Percentiles rank a stretch among this genome's conserved stretches.
Conservation (phyloP, 2,888 invertebrate genomes). For the Sericinus montela region DNA sequence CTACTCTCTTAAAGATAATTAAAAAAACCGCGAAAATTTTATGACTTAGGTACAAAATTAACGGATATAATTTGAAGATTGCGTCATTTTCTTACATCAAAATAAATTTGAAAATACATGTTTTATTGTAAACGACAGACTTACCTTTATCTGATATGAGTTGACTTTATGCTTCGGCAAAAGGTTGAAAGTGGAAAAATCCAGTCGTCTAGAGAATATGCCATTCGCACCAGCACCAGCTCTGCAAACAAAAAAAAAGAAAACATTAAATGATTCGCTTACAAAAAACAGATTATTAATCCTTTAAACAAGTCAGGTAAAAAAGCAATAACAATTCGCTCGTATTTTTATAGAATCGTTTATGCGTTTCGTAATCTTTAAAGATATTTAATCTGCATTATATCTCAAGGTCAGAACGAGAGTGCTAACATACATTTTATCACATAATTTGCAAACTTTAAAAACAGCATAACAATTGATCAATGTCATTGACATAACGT, state of each 20-base stretch:
- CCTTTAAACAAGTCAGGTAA: not conserved
- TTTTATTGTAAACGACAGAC: constrained; percentile 33
- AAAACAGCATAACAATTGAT: not conserved
- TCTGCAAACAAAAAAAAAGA: constrained; percentile 73
- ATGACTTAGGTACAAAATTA: too few species aligned
- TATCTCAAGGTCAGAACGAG: too few species aligned
- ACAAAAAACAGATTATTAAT: not conserved
- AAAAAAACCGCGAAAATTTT: too few species aligned
- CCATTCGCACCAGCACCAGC: constrained; percentile 93
- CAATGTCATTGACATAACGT: too few species aligned
- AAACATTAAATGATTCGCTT: not conserved
- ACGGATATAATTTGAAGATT: too few species aligned
- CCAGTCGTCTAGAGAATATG: constrained; percentile 94
- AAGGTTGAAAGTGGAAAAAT: constrained; percentile 96
- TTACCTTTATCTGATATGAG: constrained; percentile 99
- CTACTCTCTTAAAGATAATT: too few species aligned
- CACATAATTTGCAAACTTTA: too few species aligned
- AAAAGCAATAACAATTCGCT: not conserved
- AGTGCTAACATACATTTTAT: too few species aligned
- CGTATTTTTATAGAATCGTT: not conserved
- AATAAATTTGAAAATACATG: too few species aligned
- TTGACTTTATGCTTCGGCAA: constrained; percentile 97
- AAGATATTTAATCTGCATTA: too few species aligned
- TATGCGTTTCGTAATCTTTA: not conserved
- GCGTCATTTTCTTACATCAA: too few species aligned